phyloP scores from a whole-genome alignment of 1,140 invertebrate genomes.

The Sinella curviseta region DNA sequence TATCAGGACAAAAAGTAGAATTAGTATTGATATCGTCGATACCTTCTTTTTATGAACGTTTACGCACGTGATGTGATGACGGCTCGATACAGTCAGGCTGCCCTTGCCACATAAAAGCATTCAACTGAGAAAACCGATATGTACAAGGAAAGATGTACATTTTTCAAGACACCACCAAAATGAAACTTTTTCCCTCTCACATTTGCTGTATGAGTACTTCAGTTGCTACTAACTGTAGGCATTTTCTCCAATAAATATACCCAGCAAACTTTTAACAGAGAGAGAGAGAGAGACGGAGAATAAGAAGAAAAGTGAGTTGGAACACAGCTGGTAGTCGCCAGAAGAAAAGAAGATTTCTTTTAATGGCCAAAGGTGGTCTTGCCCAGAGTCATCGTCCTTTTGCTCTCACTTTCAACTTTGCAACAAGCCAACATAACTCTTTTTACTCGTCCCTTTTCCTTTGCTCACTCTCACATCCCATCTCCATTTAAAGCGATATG shows the following conservation, averaged over 20 bases:
- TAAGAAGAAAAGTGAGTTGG: not conserved
- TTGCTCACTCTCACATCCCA: not conserved
- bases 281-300: not conserved
- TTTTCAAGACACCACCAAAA: too few species aligned
- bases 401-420: too few species aligned
- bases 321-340: not conserved
- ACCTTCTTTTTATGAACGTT: too few species aligned
- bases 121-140: too few species aligned
- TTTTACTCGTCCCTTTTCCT: too few species aligned
- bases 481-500: not conserved
- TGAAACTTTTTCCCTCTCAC: too few species aligned
- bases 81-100: too few species aligned
- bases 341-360: not conserved
- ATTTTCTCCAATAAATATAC: not conserved
- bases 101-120: too few species aligned
- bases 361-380: not conserved
- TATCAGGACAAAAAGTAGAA: too few species aligned
- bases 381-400: not conserved
- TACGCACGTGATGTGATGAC: too few species aligned
- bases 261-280: not conserved
- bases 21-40: too few species aligned
- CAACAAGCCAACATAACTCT: not conserved
- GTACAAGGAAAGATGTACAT: not conserved
- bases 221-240: not conserved
- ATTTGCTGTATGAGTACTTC: not conserved